These are phyloP conservation scores for Thymelicus lineola DNA, from an alignment of 2,888 invertebrate species.

Conservation along the genomic window DNA sequence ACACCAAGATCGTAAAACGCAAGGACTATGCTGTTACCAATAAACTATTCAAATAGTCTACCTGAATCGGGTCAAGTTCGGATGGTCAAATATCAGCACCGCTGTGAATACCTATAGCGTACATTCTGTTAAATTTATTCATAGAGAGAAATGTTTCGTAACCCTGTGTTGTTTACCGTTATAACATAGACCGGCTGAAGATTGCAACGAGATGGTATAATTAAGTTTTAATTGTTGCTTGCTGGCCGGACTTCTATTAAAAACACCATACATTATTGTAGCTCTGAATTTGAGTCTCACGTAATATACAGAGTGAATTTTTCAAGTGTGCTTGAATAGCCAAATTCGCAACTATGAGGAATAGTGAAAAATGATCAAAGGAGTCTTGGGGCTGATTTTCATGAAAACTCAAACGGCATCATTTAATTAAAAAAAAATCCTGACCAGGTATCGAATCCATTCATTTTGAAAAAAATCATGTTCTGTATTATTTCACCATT, in stretches of 20 bases:
- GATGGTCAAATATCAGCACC: conserved; percentile 40
- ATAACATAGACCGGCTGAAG: conserved; percentile 41
- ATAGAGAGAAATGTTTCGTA: conserved; percentile 51
- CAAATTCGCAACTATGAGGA: too few relatives aligned
- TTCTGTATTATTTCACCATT: too few relatives aligned
- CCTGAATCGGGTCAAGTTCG: conserved; percentile 53
- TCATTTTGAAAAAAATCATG: too few relatives aligned
- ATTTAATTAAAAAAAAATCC: too few relatives aligned
- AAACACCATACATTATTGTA: too few relatives aligned
- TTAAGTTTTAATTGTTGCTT: conserved; percentile 25
- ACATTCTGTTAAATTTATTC: conserved; percentile 49
- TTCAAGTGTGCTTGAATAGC: too few relatives aligned
- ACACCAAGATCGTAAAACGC: conserved; percentile 11
- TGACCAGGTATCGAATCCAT: too few relatives aligned
- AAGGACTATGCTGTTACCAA: conserved; percentile 19
- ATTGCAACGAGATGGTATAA: conserved; percentile 19
- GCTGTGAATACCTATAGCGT: conserved; percentile 44
- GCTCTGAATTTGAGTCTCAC: too few relatives aligned
- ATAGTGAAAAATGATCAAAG: too few relatives aligned
- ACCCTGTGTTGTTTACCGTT: conserved; percentile 45
- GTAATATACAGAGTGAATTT: too few relatives aligned
- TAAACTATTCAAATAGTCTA: conserved; percentile 26
- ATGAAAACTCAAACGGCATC: too few relatives aligned
- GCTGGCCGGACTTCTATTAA: not conserved
- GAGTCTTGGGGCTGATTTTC: too few relatives aligned